phyloP scores from a whole-genome alignment of 1,140 invertebrate genomes.

The Papilio polytes region DNA sequence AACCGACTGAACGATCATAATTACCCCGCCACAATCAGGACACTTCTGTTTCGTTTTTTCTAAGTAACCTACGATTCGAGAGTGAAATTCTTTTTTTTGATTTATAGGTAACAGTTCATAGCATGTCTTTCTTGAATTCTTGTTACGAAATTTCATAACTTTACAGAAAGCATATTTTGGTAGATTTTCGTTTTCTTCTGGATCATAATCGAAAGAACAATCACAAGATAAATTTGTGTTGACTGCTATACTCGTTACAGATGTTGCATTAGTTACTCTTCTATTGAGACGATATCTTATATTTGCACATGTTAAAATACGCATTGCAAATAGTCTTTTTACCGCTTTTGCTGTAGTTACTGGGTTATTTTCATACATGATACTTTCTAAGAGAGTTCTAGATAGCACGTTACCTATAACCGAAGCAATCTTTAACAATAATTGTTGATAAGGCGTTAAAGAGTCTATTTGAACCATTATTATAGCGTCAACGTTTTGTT shows the following conservation, averaged over 20 bases:
- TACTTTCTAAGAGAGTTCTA: conserved; percentile 76
- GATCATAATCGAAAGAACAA: conserved; percentile 74
- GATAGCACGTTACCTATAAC: conserved; percentile 82
- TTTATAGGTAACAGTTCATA: conserved; percentile 82
- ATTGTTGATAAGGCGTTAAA: conserved; percentile 80
- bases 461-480: conserved; percentile 83
- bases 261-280: conserved; percentile 46
- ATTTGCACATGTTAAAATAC: conserved; percentile 71
- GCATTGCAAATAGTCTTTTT: conserved; percentile 75
- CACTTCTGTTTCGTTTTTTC: conserved; percentile 80
- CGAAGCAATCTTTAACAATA: conserved; percentile 82
- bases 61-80: conserved; percentile 77
- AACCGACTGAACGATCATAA: conserved; percentile 70
- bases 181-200: conserved; percentile 58
- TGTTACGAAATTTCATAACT: conserved; percentile 80
- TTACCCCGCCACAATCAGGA: conserved; percentile 71
- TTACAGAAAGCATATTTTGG: conserved; percentile 84
- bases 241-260: conserved; percentile 48
- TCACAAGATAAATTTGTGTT: conserved; percentile 59
- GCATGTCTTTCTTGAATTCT: conserved; percentile 74
- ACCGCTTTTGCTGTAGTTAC: conserved; percentile 74
- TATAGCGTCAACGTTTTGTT: conserved; percentile 77
- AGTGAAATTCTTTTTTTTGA: conserved; percentile 83
- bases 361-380: conserved; percentile 79
- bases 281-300: conserved; percentile 51